Percentiles rank a stretch among this genome's conserved stretches.
phyloP scores from a whole-genome alignment of 2,888 invertebrate species.

The Heliconius sara region DNA sequence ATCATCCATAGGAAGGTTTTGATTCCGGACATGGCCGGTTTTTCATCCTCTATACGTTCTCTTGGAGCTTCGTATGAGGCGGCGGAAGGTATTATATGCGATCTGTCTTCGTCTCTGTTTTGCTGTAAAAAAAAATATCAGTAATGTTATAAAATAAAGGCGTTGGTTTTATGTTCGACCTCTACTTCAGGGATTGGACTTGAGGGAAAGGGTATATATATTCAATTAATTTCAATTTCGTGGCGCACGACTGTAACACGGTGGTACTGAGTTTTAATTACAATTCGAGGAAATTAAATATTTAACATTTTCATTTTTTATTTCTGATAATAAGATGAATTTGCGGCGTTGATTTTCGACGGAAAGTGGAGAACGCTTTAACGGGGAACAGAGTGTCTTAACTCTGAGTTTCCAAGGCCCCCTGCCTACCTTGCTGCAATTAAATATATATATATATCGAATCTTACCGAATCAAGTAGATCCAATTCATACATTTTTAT shows the following conservation, averaged over 20 bases:
- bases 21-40: constrained; percentile 94
- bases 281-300: no score
- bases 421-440: no score
- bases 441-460: background rate
- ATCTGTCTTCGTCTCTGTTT: constrained; percentile 88
- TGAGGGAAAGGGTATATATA: background rate
- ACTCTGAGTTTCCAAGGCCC: no score
- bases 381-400: no score
- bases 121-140: constrained; percentile 69
- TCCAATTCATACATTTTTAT: constrained; percentile 97
- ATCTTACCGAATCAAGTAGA: constrained; percentile 84
- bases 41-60: constrained; percentile 94
- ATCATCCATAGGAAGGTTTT: constrained; percentile 96
- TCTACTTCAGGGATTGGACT: background rate
- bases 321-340: background rate
- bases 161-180: no score
- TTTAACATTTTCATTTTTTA: no score
- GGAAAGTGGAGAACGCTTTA: no score
- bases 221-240: background rate
- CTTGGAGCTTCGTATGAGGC: constrained; percentile 95
- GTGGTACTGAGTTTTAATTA: no score
- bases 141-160: background rate
- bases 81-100: constrained; percentile 94
- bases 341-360: no score
- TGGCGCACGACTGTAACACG: no score